Conservation (phyloP, 2,797 vertebrate species). For the Masticophis lateralis region DNA sequence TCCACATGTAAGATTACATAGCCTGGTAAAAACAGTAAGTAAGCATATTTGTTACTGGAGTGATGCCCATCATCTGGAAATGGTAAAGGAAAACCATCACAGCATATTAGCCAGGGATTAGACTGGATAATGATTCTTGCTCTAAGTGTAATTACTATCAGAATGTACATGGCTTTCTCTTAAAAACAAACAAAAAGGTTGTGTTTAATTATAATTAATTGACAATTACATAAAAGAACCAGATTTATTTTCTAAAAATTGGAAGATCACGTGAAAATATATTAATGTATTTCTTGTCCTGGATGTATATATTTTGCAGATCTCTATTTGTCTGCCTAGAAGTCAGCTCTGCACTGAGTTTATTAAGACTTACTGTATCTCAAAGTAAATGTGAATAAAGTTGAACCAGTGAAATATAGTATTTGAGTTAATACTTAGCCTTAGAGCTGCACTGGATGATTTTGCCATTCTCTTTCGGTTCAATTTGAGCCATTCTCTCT, state of each 20-base stretch:
- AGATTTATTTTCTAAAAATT: background rate
- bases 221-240: background rate
- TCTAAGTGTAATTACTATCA: background rate
- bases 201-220: background rate
- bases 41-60: background rate
- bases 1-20: background rate
- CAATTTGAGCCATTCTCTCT: background rate
- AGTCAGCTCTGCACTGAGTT: background rate
- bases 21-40: background rate
- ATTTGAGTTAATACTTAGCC: background rate
- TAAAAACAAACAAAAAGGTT: background rate
- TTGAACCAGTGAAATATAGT: background rate
- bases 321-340: background rate
- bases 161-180: background rate
- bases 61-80: conserved; percentile 1
- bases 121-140: background rate
- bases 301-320: background rate
- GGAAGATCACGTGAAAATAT: background rate
- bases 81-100: background rate
- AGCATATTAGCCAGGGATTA: background rate
- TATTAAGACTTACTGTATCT: background rate
- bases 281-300: background rate
- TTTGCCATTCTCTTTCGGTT: background rate
- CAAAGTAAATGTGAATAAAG: background rate
- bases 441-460: background rate